Conservation (phyloP, 2,113 vertebrate genomes). For the Cyprinodon tularosa region DNA sequence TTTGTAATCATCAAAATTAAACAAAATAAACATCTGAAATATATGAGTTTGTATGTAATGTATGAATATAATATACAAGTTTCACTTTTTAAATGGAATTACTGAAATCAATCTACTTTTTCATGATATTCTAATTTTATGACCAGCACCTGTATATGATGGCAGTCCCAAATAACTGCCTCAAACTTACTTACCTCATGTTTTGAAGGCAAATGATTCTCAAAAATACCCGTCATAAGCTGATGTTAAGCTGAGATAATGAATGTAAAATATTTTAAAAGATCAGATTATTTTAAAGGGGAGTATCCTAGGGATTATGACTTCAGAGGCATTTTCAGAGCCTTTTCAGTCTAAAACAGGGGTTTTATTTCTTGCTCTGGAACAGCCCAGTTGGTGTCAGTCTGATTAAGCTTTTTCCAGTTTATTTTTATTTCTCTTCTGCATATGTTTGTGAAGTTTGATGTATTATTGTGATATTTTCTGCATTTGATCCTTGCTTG, state of each 20-base stretch:
- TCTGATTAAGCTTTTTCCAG: constrained; percentile 70
- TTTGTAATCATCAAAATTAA: too few species aligned
- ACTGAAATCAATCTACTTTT: too few species aligned
- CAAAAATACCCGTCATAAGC: background rate
- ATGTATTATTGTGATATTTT: constrained; percentile 64
- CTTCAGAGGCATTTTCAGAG: constrained; percentile 23
- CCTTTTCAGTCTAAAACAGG: constrained; percentile 14
- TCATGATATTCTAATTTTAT: too few species aligned
- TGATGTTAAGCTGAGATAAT: background rate
- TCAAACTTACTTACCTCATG: background rate
- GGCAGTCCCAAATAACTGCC: background rate
- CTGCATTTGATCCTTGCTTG: constrained; percentile 72
- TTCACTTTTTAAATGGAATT: too few species aligned
- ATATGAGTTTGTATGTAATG: too few species aligned
- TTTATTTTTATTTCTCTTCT: constrained; percentile 24
- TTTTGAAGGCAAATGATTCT: background rate
- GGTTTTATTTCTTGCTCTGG: constrained; percentile 43
- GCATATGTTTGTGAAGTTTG: constrained; percentile 57
- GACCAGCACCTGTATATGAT: too few species aligned
- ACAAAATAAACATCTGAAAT: too few species aligned
- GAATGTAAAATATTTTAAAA: background rate
- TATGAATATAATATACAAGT: too few species aligned
- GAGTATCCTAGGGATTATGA: constrained; percentile 32
- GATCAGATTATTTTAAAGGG: background rate
- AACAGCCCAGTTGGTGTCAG: constrained; percentile 63